These are phyloP conservation scores for Vulpes vulpes DNA, from an alignment of 2,113 vertebrate species.

Conservation along the genomic window DNA sequence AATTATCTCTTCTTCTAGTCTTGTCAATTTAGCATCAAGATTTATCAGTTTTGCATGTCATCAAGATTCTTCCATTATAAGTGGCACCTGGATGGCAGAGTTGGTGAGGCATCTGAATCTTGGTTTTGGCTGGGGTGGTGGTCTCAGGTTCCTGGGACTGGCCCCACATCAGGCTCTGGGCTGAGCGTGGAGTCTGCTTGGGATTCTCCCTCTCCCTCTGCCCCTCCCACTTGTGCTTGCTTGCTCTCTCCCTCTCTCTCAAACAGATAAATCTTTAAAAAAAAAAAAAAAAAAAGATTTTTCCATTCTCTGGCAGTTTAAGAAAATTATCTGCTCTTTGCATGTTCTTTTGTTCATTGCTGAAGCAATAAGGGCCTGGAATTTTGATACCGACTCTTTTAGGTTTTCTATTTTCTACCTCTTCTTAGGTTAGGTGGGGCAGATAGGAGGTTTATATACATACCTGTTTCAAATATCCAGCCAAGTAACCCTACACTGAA, in stretches of 20 bases:
- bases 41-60: constrained; percentile 3
- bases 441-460: neutral
- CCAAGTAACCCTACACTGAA: neutral
- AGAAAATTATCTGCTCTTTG: neutral
- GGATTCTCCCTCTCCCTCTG: too few relatives aligned
- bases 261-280: too few relatives aligned
- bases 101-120: too few relatives aligned
- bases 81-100: too few relatives aligned
- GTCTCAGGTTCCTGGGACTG: too few relatives aligned
- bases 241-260: too few relatives aligned
- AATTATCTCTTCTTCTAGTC: neutral
- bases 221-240: too few relatives aligned
- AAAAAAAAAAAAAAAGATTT: neutral
- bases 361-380: neutral
- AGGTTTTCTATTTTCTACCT: neutral
- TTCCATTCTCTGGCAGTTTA: neutral
- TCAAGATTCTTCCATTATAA: constrained; percentile 4
- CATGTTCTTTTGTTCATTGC: neutral
- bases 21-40: neutral
- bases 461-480: neutral
- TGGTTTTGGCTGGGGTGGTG: too few relatives aligned
- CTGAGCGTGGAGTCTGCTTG: too few relatives aligned
- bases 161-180: too few relatives aligned
- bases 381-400: neutral
- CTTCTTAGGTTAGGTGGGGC: neutral